A percentile compares a stretch with the other conserved stretches of the same genome.
Evolutionary conservation across 2,113 vertebrate species (phyloP).

Genomic region (Girardinichthys multiradiatus): DNA sequence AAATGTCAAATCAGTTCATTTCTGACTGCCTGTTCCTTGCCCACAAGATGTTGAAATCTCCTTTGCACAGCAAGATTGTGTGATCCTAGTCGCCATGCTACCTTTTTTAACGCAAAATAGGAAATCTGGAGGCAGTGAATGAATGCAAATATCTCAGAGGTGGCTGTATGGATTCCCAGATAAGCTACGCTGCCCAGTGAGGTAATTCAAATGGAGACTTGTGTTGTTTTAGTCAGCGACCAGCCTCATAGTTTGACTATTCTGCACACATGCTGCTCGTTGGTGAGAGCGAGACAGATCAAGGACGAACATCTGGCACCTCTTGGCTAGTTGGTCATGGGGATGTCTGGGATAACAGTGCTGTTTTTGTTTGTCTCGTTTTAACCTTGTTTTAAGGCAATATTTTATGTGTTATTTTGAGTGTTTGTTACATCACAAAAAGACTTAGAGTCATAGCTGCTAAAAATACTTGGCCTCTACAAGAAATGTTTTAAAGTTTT

Average conservation of each 20-base stretch:
- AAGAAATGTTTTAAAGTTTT: background rate
- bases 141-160: background rate
- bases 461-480: background rate
- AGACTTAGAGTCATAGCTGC: background rate
- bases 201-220: background rate
- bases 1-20: too few species aligned
- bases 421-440: constrained; percentile 35
- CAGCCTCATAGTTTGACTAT: background rate
- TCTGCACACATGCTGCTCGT: background rate
- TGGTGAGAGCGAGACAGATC: constrained; percentile 10
- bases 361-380: constrained; percentile 54
- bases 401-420: constrained; percentile 18
- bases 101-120: background rate
- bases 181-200: background rate
- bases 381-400: constrained; percentile 64
- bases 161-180: background rate
- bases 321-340: constrained; percentile 42
- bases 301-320: constrained; percentile 60
- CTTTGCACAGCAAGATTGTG: background rate
- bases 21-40: too few species aligned
- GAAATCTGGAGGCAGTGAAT: background rate
- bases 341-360: constrained; percentile 35
- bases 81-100: background rate
- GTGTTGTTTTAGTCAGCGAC: background rate
- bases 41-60: too few species aligned